Percentiles rank a stretch among this genome's conserved stretches.
Conservation (phyloP, 2,888 invertebrate genomes). For the Tortricodes alternella region DNA sequence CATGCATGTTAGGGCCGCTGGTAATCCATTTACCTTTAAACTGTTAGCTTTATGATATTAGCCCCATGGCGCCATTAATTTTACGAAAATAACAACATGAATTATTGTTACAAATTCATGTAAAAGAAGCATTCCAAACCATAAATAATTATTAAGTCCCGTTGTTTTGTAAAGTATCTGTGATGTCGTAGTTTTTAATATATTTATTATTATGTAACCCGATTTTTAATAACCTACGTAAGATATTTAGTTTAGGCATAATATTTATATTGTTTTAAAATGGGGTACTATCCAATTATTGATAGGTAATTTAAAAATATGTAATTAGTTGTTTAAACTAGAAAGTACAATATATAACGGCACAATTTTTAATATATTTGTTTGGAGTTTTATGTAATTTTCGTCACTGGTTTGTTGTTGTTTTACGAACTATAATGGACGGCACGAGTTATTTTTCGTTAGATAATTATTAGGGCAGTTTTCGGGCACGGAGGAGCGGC, state of each 20-base stretch:
- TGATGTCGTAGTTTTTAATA: conserved; percentile 55
- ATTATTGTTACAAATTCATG: not conserved
- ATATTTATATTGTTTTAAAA: not conserved
- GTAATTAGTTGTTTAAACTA: conserved; percentile 15
- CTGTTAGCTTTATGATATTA: no score
- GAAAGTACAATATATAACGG: conserved; percentile 52
- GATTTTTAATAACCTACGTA: not conserved
- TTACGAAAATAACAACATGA: not conserved
- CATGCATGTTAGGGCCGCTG: no score
- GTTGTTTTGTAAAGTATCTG: conserved; percentile 66
- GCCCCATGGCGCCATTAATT: no score
- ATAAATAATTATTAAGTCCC: conserved; percentile 38
- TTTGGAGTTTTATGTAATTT: conserved; percentile 17
- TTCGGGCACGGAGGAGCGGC: no score
- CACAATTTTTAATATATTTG: conserved; percentile 45
- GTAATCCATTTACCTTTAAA: no score
- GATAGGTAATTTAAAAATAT: not conserved
- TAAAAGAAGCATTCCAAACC: conserved; percentile 24
- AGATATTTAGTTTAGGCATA: not conserved
- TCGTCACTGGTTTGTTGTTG: conserved; percentile 23
- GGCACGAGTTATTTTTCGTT: not conserved
- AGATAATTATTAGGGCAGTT: no score
- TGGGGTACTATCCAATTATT: not conserved
- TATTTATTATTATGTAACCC: conserved; percentile 11
- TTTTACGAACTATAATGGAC: not conserved